Evolutionary conservation across 2,113 vertebrate genomes (phyloP).

Genomic region (Sialia sialis): DNA sequence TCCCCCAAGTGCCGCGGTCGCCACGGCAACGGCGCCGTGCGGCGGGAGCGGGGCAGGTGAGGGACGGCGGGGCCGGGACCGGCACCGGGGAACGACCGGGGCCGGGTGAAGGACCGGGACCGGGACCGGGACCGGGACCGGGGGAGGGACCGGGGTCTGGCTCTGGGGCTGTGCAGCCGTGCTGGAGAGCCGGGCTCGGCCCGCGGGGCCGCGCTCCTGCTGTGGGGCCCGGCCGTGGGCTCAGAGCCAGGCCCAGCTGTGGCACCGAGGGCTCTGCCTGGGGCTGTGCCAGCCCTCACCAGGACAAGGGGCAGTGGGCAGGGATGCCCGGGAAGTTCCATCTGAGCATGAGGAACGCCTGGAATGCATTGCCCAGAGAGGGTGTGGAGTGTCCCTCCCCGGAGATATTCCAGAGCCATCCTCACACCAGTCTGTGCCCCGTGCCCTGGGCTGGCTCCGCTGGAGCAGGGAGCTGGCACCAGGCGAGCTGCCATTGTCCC

Average conservation of each 20-base stretch:
- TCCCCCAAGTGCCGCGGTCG: not conserved
- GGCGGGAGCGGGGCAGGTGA: not conserved
- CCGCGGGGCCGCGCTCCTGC: not conserved
- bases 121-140: accelerated
- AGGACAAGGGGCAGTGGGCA: not conserved
- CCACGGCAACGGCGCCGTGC: not conserved
- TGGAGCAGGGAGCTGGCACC: not conserved
- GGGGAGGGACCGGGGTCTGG: too few species aligned
- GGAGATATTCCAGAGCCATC: not conserved
- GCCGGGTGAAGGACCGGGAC: not conserved
- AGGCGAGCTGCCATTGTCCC: not conserved
- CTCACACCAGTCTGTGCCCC: accelerated
- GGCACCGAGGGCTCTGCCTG: not conserved
- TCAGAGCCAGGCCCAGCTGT: not conserved
- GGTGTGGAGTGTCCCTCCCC: not conserved
- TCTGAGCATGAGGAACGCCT: not conserved
- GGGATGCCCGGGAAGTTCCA: not conserved
- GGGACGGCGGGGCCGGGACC: not conserved
- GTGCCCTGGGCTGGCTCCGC: not conserved
- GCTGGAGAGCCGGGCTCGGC: not conserved
- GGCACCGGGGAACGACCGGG: accelerated
- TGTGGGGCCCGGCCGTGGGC: not conserved
- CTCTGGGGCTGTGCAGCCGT: too few species aligned
- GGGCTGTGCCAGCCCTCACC: not conserved
- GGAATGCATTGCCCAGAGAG: not conserved